Evolutionary conservation across 1,140 invertebrate species (phyloP).

Genomic region (Drosophila punjabiensis): DNA sequence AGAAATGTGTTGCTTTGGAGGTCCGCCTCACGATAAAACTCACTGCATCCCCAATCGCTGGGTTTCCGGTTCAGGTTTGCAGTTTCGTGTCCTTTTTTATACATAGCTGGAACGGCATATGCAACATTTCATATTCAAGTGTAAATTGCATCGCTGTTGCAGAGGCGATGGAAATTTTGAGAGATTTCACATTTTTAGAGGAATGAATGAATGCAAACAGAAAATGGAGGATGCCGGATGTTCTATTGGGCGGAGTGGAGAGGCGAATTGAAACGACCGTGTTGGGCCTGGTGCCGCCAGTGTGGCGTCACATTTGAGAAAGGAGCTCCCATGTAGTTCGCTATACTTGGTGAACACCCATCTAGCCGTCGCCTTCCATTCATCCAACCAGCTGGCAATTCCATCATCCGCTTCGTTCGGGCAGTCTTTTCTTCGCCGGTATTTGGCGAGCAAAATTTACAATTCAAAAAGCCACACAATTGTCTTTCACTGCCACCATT

Average conservation of each 20-base stretch:
- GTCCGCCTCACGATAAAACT: conserved; percentile 2
- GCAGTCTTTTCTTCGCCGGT: conserved; percentile 36
- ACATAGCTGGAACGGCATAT: conserved; percentile 1
- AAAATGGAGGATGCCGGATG: conserved; percentile 18
- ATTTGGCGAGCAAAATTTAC: conserved; percentile 65
- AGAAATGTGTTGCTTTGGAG: conserved; percentile 53
- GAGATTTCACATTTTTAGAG: conserved; percentile 71
- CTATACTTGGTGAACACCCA: conserved; percentile 55
- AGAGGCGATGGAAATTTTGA: conserved; percentile 48
- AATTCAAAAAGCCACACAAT: conserved; percentile 73
- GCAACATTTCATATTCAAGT: conserved; percentile 75
- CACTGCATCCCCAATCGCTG: conserved; percentile 18
- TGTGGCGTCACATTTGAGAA: conserved; percentile 46
- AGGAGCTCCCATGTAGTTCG: conserved; percentile 45
- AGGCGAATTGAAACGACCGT: conserved; percentile 16
- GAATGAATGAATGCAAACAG: conserved; percentile 48
- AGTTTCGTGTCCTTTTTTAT: conserved; percentile 35
- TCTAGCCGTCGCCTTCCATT: conserved; percentile 5
- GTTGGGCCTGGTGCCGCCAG: conserved; percentile 66
- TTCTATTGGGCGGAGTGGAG: not conserved
- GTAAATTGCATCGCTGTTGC: conserved; percentile 76
- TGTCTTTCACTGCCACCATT: conserved; percentile 53
- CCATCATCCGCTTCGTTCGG: conserved; percentile 20
- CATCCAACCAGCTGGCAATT: conserved; percentile 14
- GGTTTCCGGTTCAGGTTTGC: conserved; percentile 48